Percentiles rank a stretch among this genome's conserved stretches.
Conservation (phyloP, 2,888 invertebrate species). For the Diploptera punctata region DNA sequence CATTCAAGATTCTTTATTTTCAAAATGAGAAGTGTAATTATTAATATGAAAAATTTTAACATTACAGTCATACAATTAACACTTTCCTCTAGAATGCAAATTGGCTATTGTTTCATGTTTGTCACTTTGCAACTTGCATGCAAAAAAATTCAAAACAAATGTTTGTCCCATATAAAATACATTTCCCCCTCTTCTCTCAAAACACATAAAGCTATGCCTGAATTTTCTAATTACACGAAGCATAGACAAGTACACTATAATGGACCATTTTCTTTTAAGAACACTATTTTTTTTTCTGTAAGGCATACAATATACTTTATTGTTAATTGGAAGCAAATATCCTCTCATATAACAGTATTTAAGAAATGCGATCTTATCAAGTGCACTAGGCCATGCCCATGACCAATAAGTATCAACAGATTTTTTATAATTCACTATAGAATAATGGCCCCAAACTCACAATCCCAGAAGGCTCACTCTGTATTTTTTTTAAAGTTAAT, state of each 20-base stretch:
- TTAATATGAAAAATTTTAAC: slow-evolving; percentile 1
- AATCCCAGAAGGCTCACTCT: no score
- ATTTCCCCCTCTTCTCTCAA: not conserved
- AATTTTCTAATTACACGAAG: slow-evolving; percentile 23
- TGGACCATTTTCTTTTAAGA: slow-evolving; percentile 19
- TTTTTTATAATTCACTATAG: no score
- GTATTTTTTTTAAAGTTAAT: no score
- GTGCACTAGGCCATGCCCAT: not conserved
- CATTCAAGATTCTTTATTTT: not conserved
- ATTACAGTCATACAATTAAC: not conserved
- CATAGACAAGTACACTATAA: slow-evolving; percentile 15
- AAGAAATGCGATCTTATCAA: not conserved
- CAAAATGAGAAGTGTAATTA: not conserved
- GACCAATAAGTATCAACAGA: no score
- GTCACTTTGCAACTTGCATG: not conserved
- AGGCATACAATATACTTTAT: slow-evolving; percentile 27
- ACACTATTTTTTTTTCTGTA: slow-evolving; percentile 12
- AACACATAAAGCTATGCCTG: slow-evolving; percentile 24
- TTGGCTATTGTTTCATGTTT: not conserved
- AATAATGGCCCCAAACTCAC: no score
- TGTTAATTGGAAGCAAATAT: slow-evolving; percentile 23
- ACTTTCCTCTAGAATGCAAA: not conserved
- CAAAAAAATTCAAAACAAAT: not conserved
- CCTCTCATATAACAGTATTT: not conserved
- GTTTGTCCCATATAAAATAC: slow-evolving; percentile 1